Conservation (phyloP, 2,797 vertebrate genomes). For the Monodelphis domestica region DNA sequence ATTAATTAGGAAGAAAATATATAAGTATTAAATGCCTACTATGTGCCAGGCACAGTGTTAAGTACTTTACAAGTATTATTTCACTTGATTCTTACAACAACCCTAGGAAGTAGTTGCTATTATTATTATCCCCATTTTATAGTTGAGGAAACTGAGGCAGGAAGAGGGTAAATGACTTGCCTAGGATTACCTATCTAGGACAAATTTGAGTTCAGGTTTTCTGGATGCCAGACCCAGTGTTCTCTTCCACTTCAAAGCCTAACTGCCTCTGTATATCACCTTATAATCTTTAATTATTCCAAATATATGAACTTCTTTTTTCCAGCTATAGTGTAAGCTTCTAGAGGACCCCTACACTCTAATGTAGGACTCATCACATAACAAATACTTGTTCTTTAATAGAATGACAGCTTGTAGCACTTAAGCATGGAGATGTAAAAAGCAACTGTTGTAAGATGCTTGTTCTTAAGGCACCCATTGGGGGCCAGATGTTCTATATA, state of each 20-base stretch:
- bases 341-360: neutral
- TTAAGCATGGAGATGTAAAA: neutral
- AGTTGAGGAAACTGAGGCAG: neutral
- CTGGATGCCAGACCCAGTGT: neutral
- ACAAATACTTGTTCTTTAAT: neutral
- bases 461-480: slow-evolving; percentile 15
- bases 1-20: neutral
- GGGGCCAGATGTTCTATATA: neutral
- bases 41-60: neutral
- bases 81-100: neutral
- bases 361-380: neutral
- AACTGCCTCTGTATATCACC: neutral
- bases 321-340: neutral
- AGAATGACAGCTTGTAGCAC: neutral
- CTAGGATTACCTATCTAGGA: neutral
- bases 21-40: neutral
- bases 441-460: neutral
- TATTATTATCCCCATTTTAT: neutral
- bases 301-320: neutral
- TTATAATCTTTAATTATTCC: neutral
- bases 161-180: neutral
- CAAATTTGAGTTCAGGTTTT: neutral
- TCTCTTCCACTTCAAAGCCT: neutral
- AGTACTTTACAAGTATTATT: neutral
- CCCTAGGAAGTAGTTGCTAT: neutral